Evolutionary conservation across 2,113 vertebrate species (phyloP), one percentile per base, ranked within the genome.

Genomic region (Ctenomys sociabilis): DNA sequence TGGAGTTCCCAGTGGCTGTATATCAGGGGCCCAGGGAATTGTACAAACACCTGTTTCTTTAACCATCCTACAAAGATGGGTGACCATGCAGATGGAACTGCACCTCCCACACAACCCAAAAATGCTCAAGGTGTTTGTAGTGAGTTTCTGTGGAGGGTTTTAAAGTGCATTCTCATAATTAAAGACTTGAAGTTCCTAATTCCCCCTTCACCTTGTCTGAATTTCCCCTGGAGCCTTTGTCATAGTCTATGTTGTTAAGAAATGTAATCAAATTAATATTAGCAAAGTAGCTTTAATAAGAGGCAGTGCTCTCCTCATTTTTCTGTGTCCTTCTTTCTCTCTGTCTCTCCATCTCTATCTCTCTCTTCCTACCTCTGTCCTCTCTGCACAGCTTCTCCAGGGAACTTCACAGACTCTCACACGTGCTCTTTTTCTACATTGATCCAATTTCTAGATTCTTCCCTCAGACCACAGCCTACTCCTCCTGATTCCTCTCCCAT

Each of bases 181-280:
- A 96, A 97, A 95, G 85, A 77, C 77, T 82, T 94, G 72, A 66
- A 84, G 88, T 83, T 78, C 90, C 93, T 92, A 85, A 88, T 95
- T 96, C 91, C 92, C 91, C 84, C 91, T 89, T 88, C 86, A 30
- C 77, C 88, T 63, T 37, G 35, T 52, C 61, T 83, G 82, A 83
- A 94, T 86, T 91, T 93, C 84, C 96, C 91, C 91, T 89, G 24
- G 80, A 92, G 88, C 77, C 85, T 92, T 64, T 61, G 85, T 94
- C 85, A 43, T 66, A 88, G 82, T 94, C 91, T 88, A 8, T 64
- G 37, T 92, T 85, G 88, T 95, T 93, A 93, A 43, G 92, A 90
- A 95, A 96, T 22, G 63, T n/a, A 92, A 93, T 85, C 85, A 88
- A 92, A 95, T 97, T 78, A 96, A 72, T 85, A 78, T 37, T 77